Percentiles rank a stretch among this genome's conserved stretches.
Conservation (phyloP, 2,113 vertebrate genomes). For the Alces alces region DNA sequence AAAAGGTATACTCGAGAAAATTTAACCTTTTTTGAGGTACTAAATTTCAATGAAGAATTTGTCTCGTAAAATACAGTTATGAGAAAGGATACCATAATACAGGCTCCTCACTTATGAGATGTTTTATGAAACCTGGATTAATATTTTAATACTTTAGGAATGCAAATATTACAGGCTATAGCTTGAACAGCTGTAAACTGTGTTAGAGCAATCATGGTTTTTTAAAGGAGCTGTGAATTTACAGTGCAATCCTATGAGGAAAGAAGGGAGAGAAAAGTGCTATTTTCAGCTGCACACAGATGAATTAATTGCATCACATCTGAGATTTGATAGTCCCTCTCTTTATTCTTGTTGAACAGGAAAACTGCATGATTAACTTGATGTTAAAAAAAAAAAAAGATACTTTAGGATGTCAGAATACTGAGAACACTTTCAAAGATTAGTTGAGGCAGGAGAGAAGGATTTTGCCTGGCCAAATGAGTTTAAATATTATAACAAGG, state of each 20-base stretch:
- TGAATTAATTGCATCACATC: slow-evolving; percentile 7
- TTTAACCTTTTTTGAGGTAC: not conserved
- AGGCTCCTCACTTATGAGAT: not conserved
- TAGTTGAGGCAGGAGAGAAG: not conserved
- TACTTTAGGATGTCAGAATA: not conserved
- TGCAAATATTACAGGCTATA: not conserved
- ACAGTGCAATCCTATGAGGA: not conserved
- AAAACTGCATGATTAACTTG: not conserved
- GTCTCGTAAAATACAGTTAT: not conserved
- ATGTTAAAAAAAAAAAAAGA: not conserved
- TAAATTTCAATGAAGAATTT: not conserved
- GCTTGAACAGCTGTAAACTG: not conserved
- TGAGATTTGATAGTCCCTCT: not conserved
- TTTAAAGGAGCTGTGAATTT: not conserved
- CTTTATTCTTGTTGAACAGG: not conserved
- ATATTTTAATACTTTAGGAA: not conserved
- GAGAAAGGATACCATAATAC: not conserved
- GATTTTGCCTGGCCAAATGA: not conserved
- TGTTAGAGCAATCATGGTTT: not conserved
- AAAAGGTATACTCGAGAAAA: not conserved
- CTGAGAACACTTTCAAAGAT: not conserved
- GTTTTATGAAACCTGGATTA: not conserved
- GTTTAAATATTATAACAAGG: not conserved
- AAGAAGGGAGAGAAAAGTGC: not conserved
- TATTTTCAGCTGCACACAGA: not conserved